Evolutionary conservation across 2,888 invertebrate genomes (phyloP).

Genomic region (Zygaena filipendulae): DNA sequence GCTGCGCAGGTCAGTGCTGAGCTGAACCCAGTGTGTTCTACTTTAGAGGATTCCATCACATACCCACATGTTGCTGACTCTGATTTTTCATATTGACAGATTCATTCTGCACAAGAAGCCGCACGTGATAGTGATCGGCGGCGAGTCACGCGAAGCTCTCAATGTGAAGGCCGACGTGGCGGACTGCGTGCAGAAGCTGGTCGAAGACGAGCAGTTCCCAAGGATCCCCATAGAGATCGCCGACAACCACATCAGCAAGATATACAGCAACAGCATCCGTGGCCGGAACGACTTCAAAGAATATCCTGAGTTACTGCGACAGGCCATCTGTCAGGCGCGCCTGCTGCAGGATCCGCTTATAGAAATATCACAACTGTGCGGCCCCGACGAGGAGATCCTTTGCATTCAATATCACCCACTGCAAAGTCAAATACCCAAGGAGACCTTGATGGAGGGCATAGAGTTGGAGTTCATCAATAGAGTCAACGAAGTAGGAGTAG

Average conservation of each 20-base stretch:
- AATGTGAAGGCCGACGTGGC: constrained; percentile 83
- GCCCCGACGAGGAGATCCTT: constrained; percentile 95
- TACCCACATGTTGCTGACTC: too few relatives aligned
- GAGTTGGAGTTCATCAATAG: constrained; percentile 93
- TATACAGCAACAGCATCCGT: constrained; percentile 92
- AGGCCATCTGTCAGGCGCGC: constrained; percentile 93
- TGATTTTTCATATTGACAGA: constrained; percentile 59
- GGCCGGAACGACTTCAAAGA: constrained; percentile 90
- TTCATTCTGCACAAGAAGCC: constrained; percentile 93
- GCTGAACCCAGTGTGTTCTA: too few relatives aligned
- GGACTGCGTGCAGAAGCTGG: constrained; percentile 77
- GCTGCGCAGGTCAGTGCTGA: constrained; percentile 46
- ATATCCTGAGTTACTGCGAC: constrained; percentile 89
- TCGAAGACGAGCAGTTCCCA: constrained; percentile 89
- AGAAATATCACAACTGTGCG: constrained; percentile 96
- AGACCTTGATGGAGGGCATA: constrained; percentile 86
- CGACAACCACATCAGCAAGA: constrained; percentile 93
- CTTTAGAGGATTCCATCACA: too few relatives aligned
- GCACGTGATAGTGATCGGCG: constrained; percentile 91
- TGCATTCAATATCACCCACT: constrained; percentile 93
- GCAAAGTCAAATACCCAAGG: constrained; percentile 83
- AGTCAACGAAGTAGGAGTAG: constrained; percentile 98
- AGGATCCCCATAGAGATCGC: constrained; percentile 89
- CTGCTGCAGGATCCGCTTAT: constrained; percentile 95
- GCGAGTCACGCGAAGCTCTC: constrained; percentile 89